Evolutionary conservation across 2,797 vertebrate genomes (phyloP).

Genomic region (Lagorchestes hirsutus): DNA sequence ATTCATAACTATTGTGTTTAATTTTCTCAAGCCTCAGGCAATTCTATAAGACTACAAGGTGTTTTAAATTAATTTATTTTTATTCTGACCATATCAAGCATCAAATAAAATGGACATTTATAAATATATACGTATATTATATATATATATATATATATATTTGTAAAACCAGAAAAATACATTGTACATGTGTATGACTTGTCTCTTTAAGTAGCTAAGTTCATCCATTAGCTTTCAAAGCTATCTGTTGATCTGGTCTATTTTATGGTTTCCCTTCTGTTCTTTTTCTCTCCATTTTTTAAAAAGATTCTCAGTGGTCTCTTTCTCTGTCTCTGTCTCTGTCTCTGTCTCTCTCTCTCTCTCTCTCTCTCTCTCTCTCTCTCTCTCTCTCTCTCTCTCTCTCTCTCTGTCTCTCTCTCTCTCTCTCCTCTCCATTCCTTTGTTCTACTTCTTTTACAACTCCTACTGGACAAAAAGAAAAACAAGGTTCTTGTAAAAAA

Average conservation of each 20-base stretch:
- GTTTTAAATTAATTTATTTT: too few species aligned
- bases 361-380: background rate
- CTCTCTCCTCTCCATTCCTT: background rate
- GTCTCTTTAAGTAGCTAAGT: background rate
- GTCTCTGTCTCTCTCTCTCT: accelerated
- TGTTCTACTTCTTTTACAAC: background rate
- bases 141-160: too few species aligned
- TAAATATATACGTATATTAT: too few species aligned
- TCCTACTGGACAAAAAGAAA: background rate
- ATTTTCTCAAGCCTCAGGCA: too few species aligned
- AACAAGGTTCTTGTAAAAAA: background rate
- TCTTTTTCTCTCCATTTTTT: background rate
- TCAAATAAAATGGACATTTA: too few species aligned
- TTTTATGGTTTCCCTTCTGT: background rate
- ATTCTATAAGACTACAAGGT: too few species aligned
- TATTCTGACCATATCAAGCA: too few species aligned
- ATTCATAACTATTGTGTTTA: too few species aligned
- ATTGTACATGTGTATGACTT: background rate
- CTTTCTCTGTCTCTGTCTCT: background rate
- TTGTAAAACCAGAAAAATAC: too few species aligned
- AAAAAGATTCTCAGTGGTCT: background rate
- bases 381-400: background rate
- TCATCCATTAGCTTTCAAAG: background rate
- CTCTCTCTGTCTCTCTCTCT: background rate
- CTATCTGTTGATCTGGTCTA: background rate